phyloP scores from a whole-genome alignment of 2,888 invertebrate species.

The Sisyra terminalis region DNA sequence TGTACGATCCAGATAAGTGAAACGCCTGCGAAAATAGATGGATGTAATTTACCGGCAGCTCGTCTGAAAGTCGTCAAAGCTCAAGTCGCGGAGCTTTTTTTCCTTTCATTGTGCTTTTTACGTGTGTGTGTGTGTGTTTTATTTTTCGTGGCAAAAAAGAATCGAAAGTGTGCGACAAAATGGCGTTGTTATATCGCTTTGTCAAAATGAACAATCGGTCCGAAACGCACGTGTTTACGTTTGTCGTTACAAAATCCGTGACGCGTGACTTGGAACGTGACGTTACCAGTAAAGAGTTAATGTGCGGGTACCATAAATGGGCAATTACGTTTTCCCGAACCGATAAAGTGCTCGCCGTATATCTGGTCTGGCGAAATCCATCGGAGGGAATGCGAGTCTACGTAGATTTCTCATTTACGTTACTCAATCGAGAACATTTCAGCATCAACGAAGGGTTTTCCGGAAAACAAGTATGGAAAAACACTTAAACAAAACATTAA shows the following conservation, averaged over 20 bases:
- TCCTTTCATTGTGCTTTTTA: no score
- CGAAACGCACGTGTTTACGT: slow-evolving; percentile 71
- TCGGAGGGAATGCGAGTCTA: slow-evolving; percentile 60
- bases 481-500: no score
- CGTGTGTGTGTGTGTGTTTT: no score
- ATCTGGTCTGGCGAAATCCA: slow-evolving; percentile 59
- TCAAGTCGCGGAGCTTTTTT: no score
- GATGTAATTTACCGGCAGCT: no score
- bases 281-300: slow-evolving; percentile 67
- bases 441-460: slow-evolving; percentile 66
- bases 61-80: no score
- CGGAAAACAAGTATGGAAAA: slow-evolving; percentile 45
- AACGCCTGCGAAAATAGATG: no score
- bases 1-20: no score
- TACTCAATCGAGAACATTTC: slow-evolving; percentile 67
- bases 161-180: slow-evolving; percentile 18
- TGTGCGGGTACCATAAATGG: slow-evolving; percentile 69
- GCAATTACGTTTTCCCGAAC: slow-evolving; percentile 61
- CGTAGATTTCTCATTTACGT: slow-evolving; percentile 65
- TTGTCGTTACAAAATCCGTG: slow-evolving; percentile 62
- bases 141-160: no score
- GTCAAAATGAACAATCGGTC: slow-evolving; percentile 67
- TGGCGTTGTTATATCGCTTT: slow-evolving; percentile 67
- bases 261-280: slow-evolving; percentile 63
- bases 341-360: slow-evolving; percentile 60